These are phyloP conservation scores for Nomada fucata DNA, from an alignment of 2,888 invertebrate species.

Conservation along the genomic window DNA sequence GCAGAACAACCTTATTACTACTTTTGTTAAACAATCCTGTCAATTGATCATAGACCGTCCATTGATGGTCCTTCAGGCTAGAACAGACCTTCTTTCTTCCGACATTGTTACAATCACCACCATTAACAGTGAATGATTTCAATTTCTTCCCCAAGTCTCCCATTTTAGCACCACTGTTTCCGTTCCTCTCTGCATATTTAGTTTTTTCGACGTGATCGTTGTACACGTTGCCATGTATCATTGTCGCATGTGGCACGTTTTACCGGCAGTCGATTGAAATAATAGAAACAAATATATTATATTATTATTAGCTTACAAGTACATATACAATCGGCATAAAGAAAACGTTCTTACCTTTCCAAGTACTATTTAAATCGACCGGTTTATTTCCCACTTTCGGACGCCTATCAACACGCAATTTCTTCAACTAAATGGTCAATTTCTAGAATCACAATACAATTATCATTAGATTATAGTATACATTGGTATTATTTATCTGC, in stretches of 20 bases:
- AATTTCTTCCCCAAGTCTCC: too few species aligned
- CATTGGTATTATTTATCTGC: neutral
- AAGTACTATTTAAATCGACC: neutral
- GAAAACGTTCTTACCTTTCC: conserved; percentile 6
- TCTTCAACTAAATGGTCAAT: neutral
- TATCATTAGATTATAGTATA: neutral
- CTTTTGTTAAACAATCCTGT: neutral
- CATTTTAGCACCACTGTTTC: neutral
- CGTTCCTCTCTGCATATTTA: neutral
- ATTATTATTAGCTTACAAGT: neutral
- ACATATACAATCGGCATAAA: neutral
- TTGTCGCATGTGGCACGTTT: neutral
- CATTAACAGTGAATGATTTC: neutral
- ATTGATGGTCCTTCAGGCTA: neutral
- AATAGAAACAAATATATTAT: neutral
- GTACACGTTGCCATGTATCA: neutral
- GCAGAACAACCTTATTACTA: neutral
- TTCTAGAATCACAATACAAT: conserved; percentile 16
- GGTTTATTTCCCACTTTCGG: neutral
- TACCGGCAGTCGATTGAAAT: neutral
- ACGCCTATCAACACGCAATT: neutral
- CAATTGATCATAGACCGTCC: neutral
- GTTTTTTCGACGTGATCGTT: neutral
- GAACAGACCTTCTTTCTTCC: too few species aligned
- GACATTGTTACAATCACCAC: neutral